These are phyloP conservation scores for Coenobita brevimanus DNA, from an alignment of 1,140 invertebrate genomes.

Conservation along the genomic window DNA sequence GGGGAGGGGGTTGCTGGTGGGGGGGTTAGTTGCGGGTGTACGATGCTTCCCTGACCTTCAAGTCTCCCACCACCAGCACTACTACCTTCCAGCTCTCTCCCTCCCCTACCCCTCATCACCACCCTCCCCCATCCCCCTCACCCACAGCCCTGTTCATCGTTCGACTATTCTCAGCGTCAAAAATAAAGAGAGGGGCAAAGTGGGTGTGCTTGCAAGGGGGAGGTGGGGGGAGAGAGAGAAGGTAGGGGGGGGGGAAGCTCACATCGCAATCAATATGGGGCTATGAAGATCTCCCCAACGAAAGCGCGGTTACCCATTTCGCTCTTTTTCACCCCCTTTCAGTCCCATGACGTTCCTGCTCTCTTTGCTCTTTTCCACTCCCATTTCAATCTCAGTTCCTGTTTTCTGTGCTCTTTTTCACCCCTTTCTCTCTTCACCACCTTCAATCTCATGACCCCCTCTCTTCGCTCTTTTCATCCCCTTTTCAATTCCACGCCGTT, in stretches of 20 bases:
- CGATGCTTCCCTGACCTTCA: slow-evolving; percentile 53
- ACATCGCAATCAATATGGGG: slow-evolving; percentile 36
- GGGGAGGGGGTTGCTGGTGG: too few relatives aligned
- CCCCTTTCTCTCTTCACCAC: too few relatives aligned
- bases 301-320: slow-evolving; percentile 30
- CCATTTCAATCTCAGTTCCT: too few relatives aligned
- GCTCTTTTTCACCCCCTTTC: slow-evolving; percentile 6
- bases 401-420: too few relatives aligned
- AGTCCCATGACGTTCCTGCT: too few relatives aligned
- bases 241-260: not conserved
- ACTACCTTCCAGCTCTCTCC: not conserved
- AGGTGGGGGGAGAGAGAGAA: not conserved
- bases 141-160: not conserved
- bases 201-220: not conserved
- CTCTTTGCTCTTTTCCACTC: too few relatives aligned
- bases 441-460: too few relatives aligned
- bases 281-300: slow-evolving; percentile 19
- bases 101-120: not conserved
- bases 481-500: too few relatives aligned
- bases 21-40: slow-evolving; percentile 32
- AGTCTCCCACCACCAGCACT: slow-evolving; percentile 30
- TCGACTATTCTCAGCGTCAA: too few relatives aligned
- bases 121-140: not conserved
- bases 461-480: too few relatives aligned
- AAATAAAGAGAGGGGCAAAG: too few relatives aligned